Base-by-base conservation (phyloP, 2,113 vertebrate genomes). In the Syngnathus scovelli region DNA sequence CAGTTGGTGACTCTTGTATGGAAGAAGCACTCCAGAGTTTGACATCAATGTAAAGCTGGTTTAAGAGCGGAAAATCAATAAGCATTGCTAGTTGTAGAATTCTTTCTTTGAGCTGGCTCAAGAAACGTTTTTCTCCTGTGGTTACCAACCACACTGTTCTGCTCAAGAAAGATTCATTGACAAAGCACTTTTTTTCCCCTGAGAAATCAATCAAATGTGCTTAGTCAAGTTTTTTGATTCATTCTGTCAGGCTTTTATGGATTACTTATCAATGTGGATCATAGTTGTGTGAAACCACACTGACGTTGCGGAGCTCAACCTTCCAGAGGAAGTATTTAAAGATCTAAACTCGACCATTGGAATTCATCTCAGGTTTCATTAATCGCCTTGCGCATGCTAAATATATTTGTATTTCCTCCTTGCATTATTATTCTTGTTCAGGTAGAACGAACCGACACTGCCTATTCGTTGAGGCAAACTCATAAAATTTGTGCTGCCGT, bases 201-300 rank as follows among this genome's bases (percentile, higher is more conserved):
- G 59, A n/a, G 21, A 64, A 72, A 76, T 73, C 1, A 64, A 67
- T 69, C 68, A 65, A 67, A 70, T 7, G n/a, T 36, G 43, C 16
- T 54, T 27, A 10, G 56, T 33, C 27, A 19, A 23, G 21, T 76
- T 51, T 65, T 7, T 23, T 55, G 9, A 43, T 54, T 46, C 33
- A 37, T 10, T 62, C 46, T 43, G 39, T 62, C 12, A 41, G 36
- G 2, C 13, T 38, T 48, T 58, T 49, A 51, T 54, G 37, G 41
- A 21, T 49, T 15, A 72, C 67, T 69, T 74, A 59, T 43, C 38
- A 69, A 68, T 78, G 70, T 44, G 41, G 61, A 68, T 63, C 18
- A 37, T 68, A 66, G 46, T 64, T 27, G n/a, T 38, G 58, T 46
- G 19, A 15, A 48, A 33, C 46, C 62, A 70, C 55, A 68, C 41